Evolutionary conservation across 2,888 invertebrate genomes (phyloP), one percentile per base, ranked within the genome.

Genomic region (Atrina japonica): DNA sequence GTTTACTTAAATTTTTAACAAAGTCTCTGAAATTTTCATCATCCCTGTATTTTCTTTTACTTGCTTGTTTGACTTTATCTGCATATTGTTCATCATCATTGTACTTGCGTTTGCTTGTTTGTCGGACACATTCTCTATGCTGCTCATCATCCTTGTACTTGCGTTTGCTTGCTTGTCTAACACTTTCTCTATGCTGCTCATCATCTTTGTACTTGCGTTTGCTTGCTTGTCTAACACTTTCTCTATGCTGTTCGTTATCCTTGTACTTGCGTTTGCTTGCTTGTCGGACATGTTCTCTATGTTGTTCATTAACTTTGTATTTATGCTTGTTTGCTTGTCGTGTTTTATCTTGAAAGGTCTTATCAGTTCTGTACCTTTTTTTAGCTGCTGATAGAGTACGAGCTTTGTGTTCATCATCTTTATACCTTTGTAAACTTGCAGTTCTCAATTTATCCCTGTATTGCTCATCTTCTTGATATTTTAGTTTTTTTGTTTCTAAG

Each of bases 71-170:
- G 14, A 58, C 66, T 5, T 56, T 58, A 21, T 66, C 27, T 40
- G 35, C 5, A 35, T 66, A 35, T n/a, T 49, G 11, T 18, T 66
- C 9, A 47, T 66, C n/a, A n/a, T 27, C 21, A 25, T 66, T 47
- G 27, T 66, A 66, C 23, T 66, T 66, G 29, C 29, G 45, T 35
- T n/a, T 59, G 23, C 40, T 55, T 27, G 35, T 25, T 16, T n/a
- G 25, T 65, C 25, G 53, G 14, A 65, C 55, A 55, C 29, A 27
- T 55, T 65, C 47, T 55, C 43, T 43, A 43, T 53, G 43, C n/a
- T 16, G 11, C 16, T 40, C 27, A 23, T 65, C 16, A n/a, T 29
- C 43, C 25, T 29, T 23, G 18, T 56, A 45, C 25, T 65, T 55
- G 7, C 43, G 40, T 53, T 43, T 40, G 21, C 45, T 53, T 35